Evolutionary conservation across 2,797 vertebrate species (phyloP).

Genomic region (Notolepis coatsorum): DNA sequence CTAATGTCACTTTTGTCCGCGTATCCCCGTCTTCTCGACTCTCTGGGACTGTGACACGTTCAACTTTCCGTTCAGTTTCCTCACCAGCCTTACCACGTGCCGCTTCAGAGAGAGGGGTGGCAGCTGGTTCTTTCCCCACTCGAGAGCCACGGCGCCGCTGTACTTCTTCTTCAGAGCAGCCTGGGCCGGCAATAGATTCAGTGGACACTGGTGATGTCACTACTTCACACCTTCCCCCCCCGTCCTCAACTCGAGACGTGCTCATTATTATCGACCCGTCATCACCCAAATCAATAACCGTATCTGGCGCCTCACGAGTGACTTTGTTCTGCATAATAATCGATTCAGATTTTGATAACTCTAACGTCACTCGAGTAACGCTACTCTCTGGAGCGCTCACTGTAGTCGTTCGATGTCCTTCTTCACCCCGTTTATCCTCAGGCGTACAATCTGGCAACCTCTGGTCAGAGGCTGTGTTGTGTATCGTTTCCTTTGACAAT

Average conservation of each 20-base stretch:
- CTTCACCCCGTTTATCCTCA: constrained; percentile 23
- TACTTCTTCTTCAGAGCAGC: constrained; percentile 26
- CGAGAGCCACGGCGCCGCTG: constrained; percentile 21
- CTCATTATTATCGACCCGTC: constrained; percentile 19
- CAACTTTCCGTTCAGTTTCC: constrained; percentile 3
- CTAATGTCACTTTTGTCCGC: constrained; percentile 10
- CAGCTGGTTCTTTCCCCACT: constrained; percentile 28
- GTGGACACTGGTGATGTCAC: constrained; percentile 12
- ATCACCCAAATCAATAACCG: constrained; percentile 34
- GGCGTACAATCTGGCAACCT: constrained; percentile 14
- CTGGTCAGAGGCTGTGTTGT: constrained; percentile 17
- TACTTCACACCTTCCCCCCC: constrained; percentile 38
- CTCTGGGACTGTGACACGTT: constrained; percentile 15
- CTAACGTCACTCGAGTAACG: constrained; percentile 49
- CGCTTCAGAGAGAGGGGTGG: no score
- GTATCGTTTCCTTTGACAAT: constrained; percentile 11
- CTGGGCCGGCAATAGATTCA: constrained; percentile 14
- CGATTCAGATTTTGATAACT: constrained; percentile 38
- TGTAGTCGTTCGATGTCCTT: constrained; percentile 5
- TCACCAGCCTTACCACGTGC: constrained; percentile 4
- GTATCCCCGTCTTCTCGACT: constrained; percentile 31
- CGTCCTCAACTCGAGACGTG: constrained; percentile 30
- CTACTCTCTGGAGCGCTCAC: constrained; percentile 27
- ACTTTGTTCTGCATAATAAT: constrained; percentile 2
- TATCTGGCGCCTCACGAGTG: constrained; percentile 17